phyloP scores from a whole-genome alignment of 2,113 vertebrate species.

The Sprattus sprattus region DNA sequence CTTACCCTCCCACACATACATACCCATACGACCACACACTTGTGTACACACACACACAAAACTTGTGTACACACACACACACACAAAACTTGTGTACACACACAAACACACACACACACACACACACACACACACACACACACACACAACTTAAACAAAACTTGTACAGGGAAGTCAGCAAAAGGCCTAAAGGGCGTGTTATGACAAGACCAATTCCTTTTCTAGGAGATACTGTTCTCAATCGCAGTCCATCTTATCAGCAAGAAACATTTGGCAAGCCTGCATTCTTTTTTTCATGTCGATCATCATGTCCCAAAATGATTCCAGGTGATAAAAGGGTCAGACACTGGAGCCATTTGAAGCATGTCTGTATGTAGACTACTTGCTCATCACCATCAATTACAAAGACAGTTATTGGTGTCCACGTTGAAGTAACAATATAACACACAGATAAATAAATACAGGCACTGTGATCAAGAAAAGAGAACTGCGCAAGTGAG shows the following conservation, averaged over 20 bases:
- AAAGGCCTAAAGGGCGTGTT: background rate
- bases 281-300: background rate
- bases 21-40: conserved; percentile 6
- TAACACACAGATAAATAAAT: background rate
- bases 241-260: background rate
- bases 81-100: background rate
- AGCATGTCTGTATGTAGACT: background rate
- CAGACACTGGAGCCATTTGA: background rate
- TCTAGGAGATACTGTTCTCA: background rate
- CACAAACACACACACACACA: background rate
- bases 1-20: background rate
- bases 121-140: conserved; percentile 7
- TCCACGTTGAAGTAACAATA: background rate
- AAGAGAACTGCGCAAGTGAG: too few species aligned
- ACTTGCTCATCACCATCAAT: background rate
- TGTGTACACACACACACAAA: background rate
- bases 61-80: background rate
- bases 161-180: background rate
- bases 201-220: background rate
- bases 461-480: too few species aligned
- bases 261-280: background rate
- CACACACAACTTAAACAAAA: conserved; percentile 28
- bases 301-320: background rate
- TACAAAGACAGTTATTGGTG: background rate
- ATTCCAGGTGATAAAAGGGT: background rate